Base-by-base conservation (phyloP, 2,113 vertebrate species). In the Neodontobutis hainanensis region DNA sequence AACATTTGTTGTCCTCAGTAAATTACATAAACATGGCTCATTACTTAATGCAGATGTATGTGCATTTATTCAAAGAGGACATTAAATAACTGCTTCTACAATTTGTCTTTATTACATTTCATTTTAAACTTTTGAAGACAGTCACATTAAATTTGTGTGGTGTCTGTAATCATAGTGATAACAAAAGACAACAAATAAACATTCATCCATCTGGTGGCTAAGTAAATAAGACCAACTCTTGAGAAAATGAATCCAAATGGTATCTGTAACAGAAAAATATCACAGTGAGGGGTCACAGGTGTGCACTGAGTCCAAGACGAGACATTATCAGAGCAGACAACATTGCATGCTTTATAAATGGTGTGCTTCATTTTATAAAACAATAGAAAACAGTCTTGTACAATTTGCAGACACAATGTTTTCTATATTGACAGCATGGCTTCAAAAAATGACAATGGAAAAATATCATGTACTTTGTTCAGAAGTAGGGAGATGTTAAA, bases 321-420 rank as follows among this genome's bases (percentile, higher is more conserved):
- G 61, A 86, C 65, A 68, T 68, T 14, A 61, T 68, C 43, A 56
- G 50, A 66, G 57, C 59, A 70, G 68, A 61, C 69, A 65, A 60
- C 52, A 68, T 67, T 52, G 76, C 83, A 88, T 87, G 85, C 87
- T 87, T 83, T 84, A 78, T 82, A 84, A 89, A 88, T 62, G 77
- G 47, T 87, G 76, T 80, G 75, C 70, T 87, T 83, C 16, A 12
- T 66, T 71, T 74, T 84, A 87, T 80, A 86, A 88, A 90, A 88
- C 73, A 65, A 76, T 88, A 90, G 46, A 89, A 89, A 90, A 88
- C 68, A 79, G 56, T 81, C 63, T 73, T 78, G 62, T 67, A 85
- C 74, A 82, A 68, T 70, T 74, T 77, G 49, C 77, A 83, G 78
- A 82, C 51, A 84, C 81, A 74, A 44, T 68, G 42, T 34, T 64